These are phyloP conservation scores for Petrocephalus sullivani DNA, from an alignment of 2,797 vertebrate species.

Conservation along the genomic window DNA sequence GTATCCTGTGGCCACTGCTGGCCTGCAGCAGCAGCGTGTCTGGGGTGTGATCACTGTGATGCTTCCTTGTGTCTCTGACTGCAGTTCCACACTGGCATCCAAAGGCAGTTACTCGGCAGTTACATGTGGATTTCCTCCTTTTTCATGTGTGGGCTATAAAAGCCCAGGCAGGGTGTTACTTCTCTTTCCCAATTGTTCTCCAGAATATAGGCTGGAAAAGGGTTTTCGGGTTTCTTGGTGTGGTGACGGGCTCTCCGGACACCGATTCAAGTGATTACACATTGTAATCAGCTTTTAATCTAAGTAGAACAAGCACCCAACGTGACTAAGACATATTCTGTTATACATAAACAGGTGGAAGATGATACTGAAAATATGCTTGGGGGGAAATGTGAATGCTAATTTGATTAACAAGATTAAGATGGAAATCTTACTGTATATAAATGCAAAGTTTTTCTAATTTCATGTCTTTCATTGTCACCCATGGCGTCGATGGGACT, in stretches of 20 bases:
- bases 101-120: neutral
- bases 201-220: neutral
- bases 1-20: neutral
- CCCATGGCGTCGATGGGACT: no score
- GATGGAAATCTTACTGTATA: neutral
- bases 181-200: neutral
- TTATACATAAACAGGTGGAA: neutral
- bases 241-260: neutral
- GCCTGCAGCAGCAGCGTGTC: neutral
- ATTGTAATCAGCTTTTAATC: neutral
- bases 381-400: neutral
- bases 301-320: neutral
- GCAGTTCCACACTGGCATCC: neutral
- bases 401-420: neutral
- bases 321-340: neutral
- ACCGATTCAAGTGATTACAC: neutral
- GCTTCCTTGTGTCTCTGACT: neutral
- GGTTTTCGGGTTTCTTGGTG: neutral
- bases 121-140: neutral
- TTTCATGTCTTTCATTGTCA: no score
- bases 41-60: neutral
- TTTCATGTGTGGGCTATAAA: neutral
- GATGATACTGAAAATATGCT: neutral
- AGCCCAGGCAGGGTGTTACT: neutral
- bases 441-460: no score